Percentiles rank a stretch among this genome's conserved stretches.
Conservation (phyloP, 2,797 vertebrate species). For the Rhynchonycteris naso region DNA sequence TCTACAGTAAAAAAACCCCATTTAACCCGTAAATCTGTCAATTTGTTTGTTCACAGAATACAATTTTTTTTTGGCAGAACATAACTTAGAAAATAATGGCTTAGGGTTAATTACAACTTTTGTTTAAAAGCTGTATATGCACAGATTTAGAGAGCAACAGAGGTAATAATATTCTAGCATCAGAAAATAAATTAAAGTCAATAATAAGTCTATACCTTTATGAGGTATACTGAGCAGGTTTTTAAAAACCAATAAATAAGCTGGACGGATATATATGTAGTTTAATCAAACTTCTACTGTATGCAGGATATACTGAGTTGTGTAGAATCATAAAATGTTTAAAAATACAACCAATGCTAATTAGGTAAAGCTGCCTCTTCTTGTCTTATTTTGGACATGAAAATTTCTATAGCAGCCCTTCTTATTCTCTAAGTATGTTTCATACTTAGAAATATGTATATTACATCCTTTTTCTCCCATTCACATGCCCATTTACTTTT, state of each 20-base stretch:
- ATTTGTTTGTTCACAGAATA: not conserved
- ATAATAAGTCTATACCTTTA: not conserved
- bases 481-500: not conserved
- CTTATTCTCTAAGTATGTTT: slow-evolving; percentile 7
- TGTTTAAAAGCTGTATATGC: not conserved
- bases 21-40: not conserved
- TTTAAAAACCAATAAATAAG: not conserved
- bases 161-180: not conserved
- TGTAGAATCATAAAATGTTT: not conserved
- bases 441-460: not conserved
- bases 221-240: not conserved
- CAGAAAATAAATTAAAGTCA: not conserved
- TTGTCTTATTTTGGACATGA: not conserved
- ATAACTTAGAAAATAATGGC: not conserved
- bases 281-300: not conserved
- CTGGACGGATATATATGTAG: not conserved
- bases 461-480: not conserved
- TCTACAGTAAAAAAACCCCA: not conserved
- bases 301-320: not conserved
- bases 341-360: not conserved
- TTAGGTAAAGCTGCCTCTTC: not conserved
- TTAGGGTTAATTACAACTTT: not conserved
- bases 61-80: not conserved
- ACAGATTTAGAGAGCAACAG: not conserved
- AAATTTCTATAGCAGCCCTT: not conserved